Conservation (phyloP, 2,113 vertebrate species). For the Hipposideros armiger region DNA sequence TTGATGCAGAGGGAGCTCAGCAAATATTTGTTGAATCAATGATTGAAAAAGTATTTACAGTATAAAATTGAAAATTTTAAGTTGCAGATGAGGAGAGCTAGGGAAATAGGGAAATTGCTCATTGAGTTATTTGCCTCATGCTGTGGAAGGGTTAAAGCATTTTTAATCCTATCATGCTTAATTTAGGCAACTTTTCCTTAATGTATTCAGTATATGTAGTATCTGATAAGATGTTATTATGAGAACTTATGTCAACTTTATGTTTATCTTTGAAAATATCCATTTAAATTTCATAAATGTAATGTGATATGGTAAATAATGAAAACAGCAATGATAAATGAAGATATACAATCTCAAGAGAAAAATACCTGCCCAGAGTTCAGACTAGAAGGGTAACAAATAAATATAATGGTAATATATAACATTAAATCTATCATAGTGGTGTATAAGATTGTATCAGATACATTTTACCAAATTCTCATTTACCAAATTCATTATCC, state of each 20-base stretch:
- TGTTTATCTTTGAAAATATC: slow-evolving; percentile 9
- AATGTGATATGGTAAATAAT: background rate
- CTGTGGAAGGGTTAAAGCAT: background rate
- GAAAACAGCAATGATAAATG: background rate
- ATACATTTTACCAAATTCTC: background rate
- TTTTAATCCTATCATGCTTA: slow-evolving; percentile 22
- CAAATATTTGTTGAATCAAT: background rate
- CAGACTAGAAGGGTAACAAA: background rate
- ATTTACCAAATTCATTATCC: background rate
- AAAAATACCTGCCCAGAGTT: background rate
- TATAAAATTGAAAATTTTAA: slow-evolving; percentile 27
- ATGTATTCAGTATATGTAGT: background rate
- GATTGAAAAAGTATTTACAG: background rate
- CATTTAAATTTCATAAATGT: slow-evolving; percentile 8
- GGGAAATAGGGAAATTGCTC: slow-evolving; percentile 12
- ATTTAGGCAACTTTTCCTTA: slow-evolving; percentile 19
- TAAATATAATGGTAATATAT: background rate
- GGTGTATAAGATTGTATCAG: background rate
- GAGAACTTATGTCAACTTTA: background rate
- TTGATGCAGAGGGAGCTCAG: background rate
- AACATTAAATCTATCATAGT: background rate
- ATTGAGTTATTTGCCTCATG: background rate
- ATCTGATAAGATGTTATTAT: slow-evolving; percentile 3
- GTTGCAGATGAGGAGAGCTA: slow-evolving; percentile 9
- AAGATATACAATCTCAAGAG: background rate